Conservation (phyloP, 2,797 vertebrate species). For the Cirrhinus molitorella region DNA sequence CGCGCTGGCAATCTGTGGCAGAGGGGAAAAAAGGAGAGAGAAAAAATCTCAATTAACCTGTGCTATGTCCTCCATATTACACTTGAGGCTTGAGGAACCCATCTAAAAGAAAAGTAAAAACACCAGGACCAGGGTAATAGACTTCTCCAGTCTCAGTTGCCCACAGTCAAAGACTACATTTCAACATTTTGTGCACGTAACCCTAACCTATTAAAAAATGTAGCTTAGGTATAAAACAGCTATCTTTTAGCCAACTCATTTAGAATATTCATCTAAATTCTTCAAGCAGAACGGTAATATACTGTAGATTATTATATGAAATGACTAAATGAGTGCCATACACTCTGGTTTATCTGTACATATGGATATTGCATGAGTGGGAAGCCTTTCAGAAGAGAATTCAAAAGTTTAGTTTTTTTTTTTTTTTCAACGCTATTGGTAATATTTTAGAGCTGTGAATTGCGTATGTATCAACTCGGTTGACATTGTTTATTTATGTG, state of each 20-base stretch:
- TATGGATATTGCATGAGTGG: background rate
- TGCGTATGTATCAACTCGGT: background rate
- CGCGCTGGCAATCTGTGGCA: conserved; percentile 2
- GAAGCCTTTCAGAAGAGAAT: background rate
- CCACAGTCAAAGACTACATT: conserved; percentile 1
- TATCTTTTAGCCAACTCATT: background rate
- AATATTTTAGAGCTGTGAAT: background rate
- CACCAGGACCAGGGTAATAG: background rate
- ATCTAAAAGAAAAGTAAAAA: conserved; percentile 32
- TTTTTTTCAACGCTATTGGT: background rate
- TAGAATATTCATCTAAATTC: background rate
- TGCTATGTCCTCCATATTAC: conserved; percentile 11
- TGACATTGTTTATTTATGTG: no score
- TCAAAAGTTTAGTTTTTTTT: background rate
- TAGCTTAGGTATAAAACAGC: background rate
- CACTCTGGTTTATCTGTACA: background rate
- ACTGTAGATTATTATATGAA: background rate
- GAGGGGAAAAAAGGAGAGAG: background rate
- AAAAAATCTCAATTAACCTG: conserved; percentile 25
- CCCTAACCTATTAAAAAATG: background rate
- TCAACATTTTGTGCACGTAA: background rate
- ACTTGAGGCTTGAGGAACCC: conserved; percentile 13
- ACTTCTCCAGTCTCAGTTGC: background rate
- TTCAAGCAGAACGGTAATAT: background rate
- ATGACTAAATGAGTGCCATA: background rate